These are phyloP conservation scores for Alcis repandata DNA, from an alignment of 2,888 invertebrate species.

Conservation along the genomic window DNA sequence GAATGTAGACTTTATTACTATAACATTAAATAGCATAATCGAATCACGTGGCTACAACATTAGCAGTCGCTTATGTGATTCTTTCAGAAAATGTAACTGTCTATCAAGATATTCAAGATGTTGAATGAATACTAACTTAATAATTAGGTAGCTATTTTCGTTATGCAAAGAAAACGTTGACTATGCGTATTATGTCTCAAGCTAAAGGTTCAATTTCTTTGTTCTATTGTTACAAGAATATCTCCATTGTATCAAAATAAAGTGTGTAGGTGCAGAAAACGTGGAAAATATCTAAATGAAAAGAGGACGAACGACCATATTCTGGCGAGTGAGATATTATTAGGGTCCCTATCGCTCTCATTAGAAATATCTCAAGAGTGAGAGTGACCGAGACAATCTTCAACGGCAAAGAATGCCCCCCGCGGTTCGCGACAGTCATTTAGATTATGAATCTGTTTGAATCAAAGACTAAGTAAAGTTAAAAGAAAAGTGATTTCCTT, in stretches of 20 bases:
- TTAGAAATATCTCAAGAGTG: too few species aligned
- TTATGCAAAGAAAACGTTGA: not conserved
- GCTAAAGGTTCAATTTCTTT: not conserved
- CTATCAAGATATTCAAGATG: too few species aligned
- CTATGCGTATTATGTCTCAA: not conserved
- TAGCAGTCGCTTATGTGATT: not conserved
- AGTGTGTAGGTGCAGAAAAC: conserved; percentile 11
- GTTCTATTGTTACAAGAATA: conserved; percentile 12
- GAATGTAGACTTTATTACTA: too few species aligned
- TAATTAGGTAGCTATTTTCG: not conserved
- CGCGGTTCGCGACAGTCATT: conserved; percentile 1
- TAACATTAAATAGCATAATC: too few species aligned
- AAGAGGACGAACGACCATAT: too few species aligned
- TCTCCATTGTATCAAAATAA: conserved; percentile 10
- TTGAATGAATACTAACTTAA: too few species aligned
- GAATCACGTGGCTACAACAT: too few species aligned
- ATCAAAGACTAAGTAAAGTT: conserved; percentile 3
- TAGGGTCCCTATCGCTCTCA: too few species aligned
- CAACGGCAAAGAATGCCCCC: too few species aligned
- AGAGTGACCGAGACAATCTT: too few species aligned
- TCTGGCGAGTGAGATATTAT: too few species aligned
- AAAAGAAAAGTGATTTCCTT: conserved; percentile 3
- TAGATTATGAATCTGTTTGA: conserved; percentile 15
- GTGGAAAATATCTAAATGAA: conserved; percentile 7
- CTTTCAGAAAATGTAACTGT: too few species aligned